phyloP scores from a whole-genome alignment of 2,888 invertebrate genomes.

The Dascillus cervinus region DNA sequence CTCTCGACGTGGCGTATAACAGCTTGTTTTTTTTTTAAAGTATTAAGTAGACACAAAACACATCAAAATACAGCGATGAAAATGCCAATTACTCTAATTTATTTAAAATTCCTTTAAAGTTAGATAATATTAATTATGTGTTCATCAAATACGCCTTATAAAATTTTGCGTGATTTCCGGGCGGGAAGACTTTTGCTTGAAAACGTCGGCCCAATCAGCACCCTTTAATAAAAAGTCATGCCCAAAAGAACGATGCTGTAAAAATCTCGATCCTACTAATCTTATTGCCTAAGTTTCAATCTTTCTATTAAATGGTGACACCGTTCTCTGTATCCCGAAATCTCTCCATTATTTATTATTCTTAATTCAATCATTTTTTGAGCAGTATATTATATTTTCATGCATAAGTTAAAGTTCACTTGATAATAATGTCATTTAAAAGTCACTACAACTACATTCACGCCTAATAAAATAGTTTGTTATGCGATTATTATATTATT shows the following conservation, averaged over 20 bases:
- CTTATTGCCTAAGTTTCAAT: conserved; percentile 11
- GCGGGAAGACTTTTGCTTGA: conserved; percentile 41
- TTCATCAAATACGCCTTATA: conserved; percentile 17
- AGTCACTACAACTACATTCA: conserved; percentile 35
- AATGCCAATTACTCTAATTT: conserved; percentile 30
- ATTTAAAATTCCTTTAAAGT: conserved; percentile 18
- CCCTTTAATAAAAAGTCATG: conserved; percentile 38
- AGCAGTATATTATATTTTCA: conserved; percentile 27
- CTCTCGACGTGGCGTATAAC: no score
- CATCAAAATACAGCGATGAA: conserved; percentile 35
- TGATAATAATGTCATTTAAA: conserved; percentile 28
- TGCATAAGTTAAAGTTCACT: conserved; percentile 19
- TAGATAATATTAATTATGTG: conserved; percentile 16
- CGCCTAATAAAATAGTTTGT: conserved; percentile 41
- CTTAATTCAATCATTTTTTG: conserved; percentile 21
- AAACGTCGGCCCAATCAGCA: conserved; percentile 33
- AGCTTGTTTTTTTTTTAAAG: no score
- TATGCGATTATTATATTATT: conserved; percentile 35
- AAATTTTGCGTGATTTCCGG: conserved; percentile 36
- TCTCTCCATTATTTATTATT: no score
- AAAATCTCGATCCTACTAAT: neutral
- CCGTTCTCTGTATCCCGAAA: conserved; percentile 18
- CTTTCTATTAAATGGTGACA: conserved; percentile 12
- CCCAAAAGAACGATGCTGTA: conserved; percentile 34
- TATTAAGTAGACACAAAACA: conserved; percentile 30